phyloP scores from a whole-genome alignment of 2,797 vertebrate genomes.

The Alectoris magna region DNA sequence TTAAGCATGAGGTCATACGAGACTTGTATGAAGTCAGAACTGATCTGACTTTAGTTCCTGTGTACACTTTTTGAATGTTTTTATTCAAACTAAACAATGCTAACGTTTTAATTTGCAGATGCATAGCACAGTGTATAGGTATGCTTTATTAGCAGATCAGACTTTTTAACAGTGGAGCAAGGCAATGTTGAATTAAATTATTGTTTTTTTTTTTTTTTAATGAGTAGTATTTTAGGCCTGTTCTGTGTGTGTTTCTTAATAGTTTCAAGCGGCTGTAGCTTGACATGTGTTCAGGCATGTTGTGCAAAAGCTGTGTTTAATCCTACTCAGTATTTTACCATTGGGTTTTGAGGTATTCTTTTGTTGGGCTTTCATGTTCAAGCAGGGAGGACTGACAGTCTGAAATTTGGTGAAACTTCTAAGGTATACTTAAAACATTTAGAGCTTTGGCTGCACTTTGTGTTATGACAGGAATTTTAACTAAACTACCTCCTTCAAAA shows the following conservation, averaged over 20 bases:
- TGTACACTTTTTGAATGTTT: background rate
- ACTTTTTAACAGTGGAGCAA: background rate
- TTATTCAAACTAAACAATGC: background rate
- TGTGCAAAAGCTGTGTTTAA: slow-evolving; percentile 8
- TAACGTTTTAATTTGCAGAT: background rate
- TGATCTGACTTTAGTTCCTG: background rate
- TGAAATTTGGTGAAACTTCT: background rate
- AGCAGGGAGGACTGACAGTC: background rate
- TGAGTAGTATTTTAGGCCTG: background rate
- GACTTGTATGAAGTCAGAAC: background rate
- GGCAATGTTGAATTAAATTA: background rate
- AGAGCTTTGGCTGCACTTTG: background rate
- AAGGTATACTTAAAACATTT: background rate
- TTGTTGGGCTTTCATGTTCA: background rate
- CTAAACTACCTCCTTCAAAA: background rate
- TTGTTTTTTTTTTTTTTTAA: background rate
- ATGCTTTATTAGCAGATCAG: background rate
- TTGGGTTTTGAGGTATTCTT: background rate
- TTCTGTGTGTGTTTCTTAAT: background rate
- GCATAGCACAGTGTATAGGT: background rate
- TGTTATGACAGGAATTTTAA: background rate
- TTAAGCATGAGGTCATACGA: background rate
- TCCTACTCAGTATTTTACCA: background rate
- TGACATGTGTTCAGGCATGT: background rate
- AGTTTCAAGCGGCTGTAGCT: background rate